These are phyloP conservation scores for Oryzias sinensis DNA, from an alignment of 2,797 vertebrate genomes.

Conservation along the genomic window DNA sequence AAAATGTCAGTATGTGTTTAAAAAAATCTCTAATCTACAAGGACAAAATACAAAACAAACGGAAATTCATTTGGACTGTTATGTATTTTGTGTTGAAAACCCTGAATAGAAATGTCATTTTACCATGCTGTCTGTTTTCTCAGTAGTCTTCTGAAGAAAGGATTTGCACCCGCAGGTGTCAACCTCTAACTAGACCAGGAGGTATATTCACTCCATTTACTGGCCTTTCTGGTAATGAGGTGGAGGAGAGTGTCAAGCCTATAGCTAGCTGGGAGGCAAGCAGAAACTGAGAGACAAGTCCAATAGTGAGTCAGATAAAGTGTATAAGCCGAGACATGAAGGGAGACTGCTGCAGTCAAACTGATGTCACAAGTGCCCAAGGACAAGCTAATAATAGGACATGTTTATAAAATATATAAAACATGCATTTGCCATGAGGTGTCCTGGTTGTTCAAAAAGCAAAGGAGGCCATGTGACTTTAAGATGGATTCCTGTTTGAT, in stretches of 20 bases:
- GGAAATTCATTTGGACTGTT: conserved; percentile 25
- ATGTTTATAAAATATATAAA: conserved; percentile 2
- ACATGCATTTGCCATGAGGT: conserved; percentile 25
- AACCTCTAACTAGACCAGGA: conserved; percentile 61
- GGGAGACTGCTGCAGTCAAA: conserved; percentile 61
- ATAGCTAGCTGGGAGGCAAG: conserved; percentile 67
- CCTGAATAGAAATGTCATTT: conserved; percentile 33
- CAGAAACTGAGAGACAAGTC: conserved; percentile 21
- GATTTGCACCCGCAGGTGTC: conserved; percentile 60
- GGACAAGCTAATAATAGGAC: conserved; percentile 75
- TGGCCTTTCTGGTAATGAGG: conserved; percentile 71
- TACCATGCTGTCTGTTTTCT: conserved; percentile 50
- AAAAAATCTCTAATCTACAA: no score
- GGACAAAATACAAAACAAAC: conserved; percentile 21
- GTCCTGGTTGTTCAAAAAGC: conserved; percentile 47
- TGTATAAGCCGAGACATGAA: conserved; percentile 66
- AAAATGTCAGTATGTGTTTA: conserved; percentile 1
- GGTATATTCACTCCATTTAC: conserved; percentile 55
- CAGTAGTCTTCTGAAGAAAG: conserved; percentile 44
- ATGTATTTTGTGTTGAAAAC: conserved; percentile 25
- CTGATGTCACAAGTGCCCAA: conserved; percentile 64
- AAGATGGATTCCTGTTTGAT: conserved; percentile 5
- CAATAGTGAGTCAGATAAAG: conserved; percentile 74
- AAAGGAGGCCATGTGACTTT: conserved; percentile 39
- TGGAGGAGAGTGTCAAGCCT: conserved; percentile 63